Evolutionary conservation across 1,140 invertebrate species (phyloP), one percentile per base, ranked within the genome.

Genomic region (Melanaphis sacchari): DNA sequence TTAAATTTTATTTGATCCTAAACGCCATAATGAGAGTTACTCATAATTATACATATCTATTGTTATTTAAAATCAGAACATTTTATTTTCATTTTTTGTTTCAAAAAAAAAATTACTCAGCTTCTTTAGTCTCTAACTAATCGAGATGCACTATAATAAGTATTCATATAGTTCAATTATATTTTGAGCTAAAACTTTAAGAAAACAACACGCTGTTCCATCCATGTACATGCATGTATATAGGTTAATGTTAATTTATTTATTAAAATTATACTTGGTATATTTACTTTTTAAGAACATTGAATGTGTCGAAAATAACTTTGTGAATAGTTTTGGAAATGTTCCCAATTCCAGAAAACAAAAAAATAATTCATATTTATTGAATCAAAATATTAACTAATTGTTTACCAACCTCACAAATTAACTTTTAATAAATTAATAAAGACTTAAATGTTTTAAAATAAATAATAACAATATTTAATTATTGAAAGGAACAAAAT

Each of bases 291-390:
- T 89, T 89, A 49, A 89, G 43, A 52, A 52, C 46, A 38, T 24
- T 31, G 26, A 59, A 59, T 38, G 89, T 41, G 89, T 90, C 26
- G 15, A 59, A 90, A 90, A 59, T 59, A 90, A 41, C 52, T 31
- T 1, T 21, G 38, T 15, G 21, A 90, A 52, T 89, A 82, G 36
- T 81, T 46, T 91, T 91, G 54, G 90, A 82, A 81, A 46, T 36
- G 90, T 91, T 91, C 90, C 90, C 90, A 91, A 91, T 91, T 91
- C 90, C 90, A 81, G 90, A 38, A 91, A 81, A 91, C 40, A 76
- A 81, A 91, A 59, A 91, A 91, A 91, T 36, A 46, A 82, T 66
- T 90, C 9, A 40, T 89, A 59, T 18, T 90, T 59, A 41, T 41
- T 7, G 18, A 66, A 2, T 31, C 26, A 59, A 41, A 59, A 90